These are phyloP conservation scores for Drosophila kurseongensis DNA, from an alignment of 1,140 invertebrate species.

Conservation along the genomic window DNA sequence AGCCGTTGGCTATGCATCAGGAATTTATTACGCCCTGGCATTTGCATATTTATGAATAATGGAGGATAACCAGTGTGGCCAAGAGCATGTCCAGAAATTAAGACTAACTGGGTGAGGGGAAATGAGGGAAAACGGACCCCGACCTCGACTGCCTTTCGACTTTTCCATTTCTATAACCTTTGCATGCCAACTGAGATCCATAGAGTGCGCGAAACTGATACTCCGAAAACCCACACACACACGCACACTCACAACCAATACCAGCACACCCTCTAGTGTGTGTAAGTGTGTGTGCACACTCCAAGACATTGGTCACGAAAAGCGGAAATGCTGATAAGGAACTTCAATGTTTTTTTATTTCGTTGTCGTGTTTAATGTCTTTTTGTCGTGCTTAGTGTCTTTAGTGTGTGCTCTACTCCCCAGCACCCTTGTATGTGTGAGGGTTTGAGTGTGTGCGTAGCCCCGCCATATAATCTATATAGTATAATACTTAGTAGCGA, in stretches of 20 bases:
- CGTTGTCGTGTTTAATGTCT: conserved; percentile 84
- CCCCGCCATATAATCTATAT: conserved; percentile 70
- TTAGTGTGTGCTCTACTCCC: conserved; percentile 51
- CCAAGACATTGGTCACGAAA: conserved; percentile 84
- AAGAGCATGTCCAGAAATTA: conserved; percentile 49
- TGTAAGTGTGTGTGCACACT: conserved; percentile 23
- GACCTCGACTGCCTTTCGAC: conserved; percentile 36
- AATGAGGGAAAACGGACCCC: conserved; percentile 7
- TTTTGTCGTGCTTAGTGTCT: conserved; percentile 84
- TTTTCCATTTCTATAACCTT: conserved; percentile 82
- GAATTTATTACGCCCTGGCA: conserved; percentile 66
- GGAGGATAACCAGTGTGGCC: conserved; percentile 66
- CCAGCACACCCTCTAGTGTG: not conserved
- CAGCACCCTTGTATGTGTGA: conserved; percentile 8
- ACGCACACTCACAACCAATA: not conserved
- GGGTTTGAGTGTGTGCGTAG: conserved; percentile 52
- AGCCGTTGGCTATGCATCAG: conserved; percentile 59
- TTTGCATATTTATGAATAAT: conserved; percentile 83
- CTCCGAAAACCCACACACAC: conserved; percentile 32
- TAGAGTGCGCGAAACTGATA: conserved; percentile 73
- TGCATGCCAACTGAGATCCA: conserved; percentile 59
- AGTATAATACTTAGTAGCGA: conserved; percentile 72
- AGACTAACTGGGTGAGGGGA: conserved; percentile 11
- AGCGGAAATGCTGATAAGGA: conserved; percentile 84
- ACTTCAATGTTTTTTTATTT: conserved; percentile 83